A percentile compares a stretch with the other conserved stretches of the same genome.
phyloP scores from a whole-genome alignment of 2,888 invertebrate genomes.

The Saturnia pavonia region DNA sequence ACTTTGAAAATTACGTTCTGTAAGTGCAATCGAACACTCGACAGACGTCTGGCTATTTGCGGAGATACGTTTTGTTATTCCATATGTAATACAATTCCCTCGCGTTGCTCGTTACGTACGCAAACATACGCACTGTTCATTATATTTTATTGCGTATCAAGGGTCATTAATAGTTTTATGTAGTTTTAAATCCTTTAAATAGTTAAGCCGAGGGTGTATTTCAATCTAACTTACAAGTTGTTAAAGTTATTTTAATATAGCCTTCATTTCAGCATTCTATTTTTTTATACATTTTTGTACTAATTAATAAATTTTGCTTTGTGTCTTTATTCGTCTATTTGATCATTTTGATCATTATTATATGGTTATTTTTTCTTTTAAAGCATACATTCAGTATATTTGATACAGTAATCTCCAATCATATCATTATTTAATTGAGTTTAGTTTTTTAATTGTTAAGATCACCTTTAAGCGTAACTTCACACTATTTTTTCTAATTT shows the following conservation, averaged over 20 bases:
- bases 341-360: too few relatives aligned
- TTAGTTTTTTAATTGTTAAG: too few relatives aligned
- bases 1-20: slow-evolving; percentile 35
- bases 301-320: too few relatives aligned
- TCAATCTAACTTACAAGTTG: slow-evolving; percentile 13
- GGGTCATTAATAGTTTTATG: slow-evolving; percentile 22
- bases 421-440: too few relatives aligned
- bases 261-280: not conserved
- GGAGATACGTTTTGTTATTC: slow-evolving; percentile 59
- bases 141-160: slow-evolving; percentile 21
- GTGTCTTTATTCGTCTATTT: too few relatives aligned
- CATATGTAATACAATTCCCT: slow-evolving; percentile 54
- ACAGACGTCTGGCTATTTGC: slow-evolving; percentile 58
- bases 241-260: not conserved
- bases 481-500: too few relatives aligned
- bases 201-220: slow-evolving; percentile 10
- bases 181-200: slow-evolving; percentile 15
- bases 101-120: slow-evolving; percentile 34
- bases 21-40: slow-evolving; percentile 44
- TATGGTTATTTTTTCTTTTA: too few relatives aligned
- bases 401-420: too few relatives aligned
- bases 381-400: too few relatives aligned
- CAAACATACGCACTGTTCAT: slow-evolving; percentile 22
- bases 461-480: too few relatives aligned
- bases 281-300: not conserved